These are phyloP conservation scores for Bombus confusus DNA, from an alignment of 1,140 invertebrate species.

Conservation along the genomic window DNA sequence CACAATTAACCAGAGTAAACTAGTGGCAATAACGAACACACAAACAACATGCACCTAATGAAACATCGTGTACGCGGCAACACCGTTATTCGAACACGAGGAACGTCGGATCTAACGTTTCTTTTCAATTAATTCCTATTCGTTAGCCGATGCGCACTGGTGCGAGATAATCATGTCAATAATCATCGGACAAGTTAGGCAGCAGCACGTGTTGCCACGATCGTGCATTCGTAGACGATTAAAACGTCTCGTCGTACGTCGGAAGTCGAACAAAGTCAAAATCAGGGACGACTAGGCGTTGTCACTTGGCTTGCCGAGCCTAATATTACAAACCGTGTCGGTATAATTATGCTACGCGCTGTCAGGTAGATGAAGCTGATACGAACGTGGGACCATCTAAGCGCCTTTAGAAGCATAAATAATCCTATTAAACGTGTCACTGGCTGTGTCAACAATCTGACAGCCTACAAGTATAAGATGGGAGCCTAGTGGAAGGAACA, in stretches of 20 bases:
- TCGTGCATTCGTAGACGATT: constrained; percentile 45
- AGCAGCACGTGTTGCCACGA: constrained; percentile 19
- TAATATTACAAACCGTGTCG: constrained; percentile 64
- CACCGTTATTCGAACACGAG: not conserved
- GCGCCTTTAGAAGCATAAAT: constrained; percentile 77
- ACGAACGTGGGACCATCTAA: constrained; percentile 71
- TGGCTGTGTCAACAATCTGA: constrained; percentile 77
- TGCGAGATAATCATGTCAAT: constrained; percentile 45
- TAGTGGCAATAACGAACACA: not conserved
- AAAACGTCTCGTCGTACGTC: constrained; percentile 57
- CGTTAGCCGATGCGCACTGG: constrained; percentile 8
- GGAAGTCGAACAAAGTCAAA: constrained; percentile 62
- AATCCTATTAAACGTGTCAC: constrained; percentile 80
- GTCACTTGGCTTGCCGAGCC: constrained; percentile 56
- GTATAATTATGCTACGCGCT: constrained; percentile 74
- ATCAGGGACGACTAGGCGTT: constrained; percentile 70
- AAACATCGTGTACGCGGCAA: not conserved
- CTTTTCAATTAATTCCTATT: constrained; percentile 18
- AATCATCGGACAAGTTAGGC: constrained; percentile 37
- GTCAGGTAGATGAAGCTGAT: constrained; percentile 75
- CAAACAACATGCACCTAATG: not conserved
- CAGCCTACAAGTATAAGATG: constrained; percentile 73
- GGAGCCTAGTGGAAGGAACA: constrained; percentile 36
- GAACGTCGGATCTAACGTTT: constrained; percentile 14
- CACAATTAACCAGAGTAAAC: not conserved